Conservation (phyloP, 1,140 invertebrate species). For the Ceratina calcarata region DNA sequence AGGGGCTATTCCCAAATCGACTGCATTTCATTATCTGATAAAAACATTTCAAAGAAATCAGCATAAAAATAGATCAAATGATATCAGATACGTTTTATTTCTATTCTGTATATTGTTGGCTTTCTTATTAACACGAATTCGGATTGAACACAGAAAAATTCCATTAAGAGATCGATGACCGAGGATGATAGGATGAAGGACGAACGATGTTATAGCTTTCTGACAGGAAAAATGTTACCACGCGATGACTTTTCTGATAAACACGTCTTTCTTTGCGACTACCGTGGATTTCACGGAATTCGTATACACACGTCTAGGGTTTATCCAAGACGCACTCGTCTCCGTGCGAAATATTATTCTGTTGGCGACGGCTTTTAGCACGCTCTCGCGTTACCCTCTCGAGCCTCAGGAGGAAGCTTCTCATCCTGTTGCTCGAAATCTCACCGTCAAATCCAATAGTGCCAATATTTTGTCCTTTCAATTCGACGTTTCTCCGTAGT, state of each 20-base stretch:
- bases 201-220: no score
- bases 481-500: conserved; percentile 8
- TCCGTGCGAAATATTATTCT: conserved; percentile 9
- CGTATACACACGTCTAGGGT: no score
- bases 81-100: no score
- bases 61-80: no score
- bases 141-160: no score
- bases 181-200: no score
- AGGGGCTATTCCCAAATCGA: background rate
- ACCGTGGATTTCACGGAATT: background rate
- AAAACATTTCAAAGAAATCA: no score
- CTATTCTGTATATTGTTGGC: no score
- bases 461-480: conserved; percentile 16
- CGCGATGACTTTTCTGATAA: background rate
- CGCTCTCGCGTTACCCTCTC: conserved; percentile 29
- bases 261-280: background rate
- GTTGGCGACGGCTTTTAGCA: conserved; percentile 38
- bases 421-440: conserved; percentile 31
- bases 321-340: background rate
- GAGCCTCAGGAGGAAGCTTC: conserved; percentile 24
- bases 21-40: no score
- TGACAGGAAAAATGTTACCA: no score
- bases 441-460: conserved; percentile 33
- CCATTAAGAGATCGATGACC: no score
- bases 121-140: no score